Conservation (phyloP, 1,140 invertebrate species). For the Drosophila orosa region DNA sequence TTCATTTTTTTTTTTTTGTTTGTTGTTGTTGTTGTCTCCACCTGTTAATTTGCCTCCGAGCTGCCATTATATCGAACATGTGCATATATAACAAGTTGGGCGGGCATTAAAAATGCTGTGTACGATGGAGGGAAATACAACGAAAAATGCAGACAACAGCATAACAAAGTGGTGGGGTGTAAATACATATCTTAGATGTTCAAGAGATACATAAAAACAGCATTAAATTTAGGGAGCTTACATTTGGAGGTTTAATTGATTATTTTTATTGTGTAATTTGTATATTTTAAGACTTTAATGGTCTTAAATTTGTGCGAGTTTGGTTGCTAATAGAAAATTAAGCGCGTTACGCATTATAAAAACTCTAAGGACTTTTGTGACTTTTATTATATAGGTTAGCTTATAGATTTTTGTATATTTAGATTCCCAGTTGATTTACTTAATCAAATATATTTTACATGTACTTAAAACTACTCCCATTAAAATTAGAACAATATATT, state of each 20-base stretch:
- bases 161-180: not conserved
- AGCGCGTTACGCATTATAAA: too few relatives aligned
- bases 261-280: too few relatives aligned
- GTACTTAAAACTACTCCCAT: too few relatives aligned
- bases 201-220: not conserved
- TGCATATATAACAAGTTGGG: constrained; percentile 53
- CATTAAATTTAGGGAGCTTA: not conserved
- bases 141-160: constrained; percentile 10
- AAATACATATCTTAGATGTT: constrained; percentile 6
- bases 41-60: constrained; percentile 33
- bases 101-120: constrained; percentile 20
- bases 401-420: too few relatives aligned
- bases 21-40: not conserved
- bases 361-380: too few relatives aligned
- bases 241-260: not conserved
- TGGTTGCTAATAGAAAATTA: too few relatives aligned
- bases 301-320: too few relatives aligned
- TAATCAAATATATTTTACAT: too few relatives aligned
- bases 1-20: not conserved
- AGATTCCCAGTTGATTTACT: too few relatives aligned
- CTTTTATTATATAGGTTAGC: too few relatives aligned
- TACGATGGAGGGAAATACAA: constrained; percentile 8
- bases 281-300: too few relatives aligned
- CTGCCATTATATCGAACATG: constrained; percentile 59
- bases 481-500: too few relatives aligned